A percentile compares a stretch with the other conserved stretches of the same genome.
These are phyloP conservation scores for Brachyistius frenatus DNA, from an alignment of 2,113 vertebrate species.

Conservation along the genomic window DNA sequence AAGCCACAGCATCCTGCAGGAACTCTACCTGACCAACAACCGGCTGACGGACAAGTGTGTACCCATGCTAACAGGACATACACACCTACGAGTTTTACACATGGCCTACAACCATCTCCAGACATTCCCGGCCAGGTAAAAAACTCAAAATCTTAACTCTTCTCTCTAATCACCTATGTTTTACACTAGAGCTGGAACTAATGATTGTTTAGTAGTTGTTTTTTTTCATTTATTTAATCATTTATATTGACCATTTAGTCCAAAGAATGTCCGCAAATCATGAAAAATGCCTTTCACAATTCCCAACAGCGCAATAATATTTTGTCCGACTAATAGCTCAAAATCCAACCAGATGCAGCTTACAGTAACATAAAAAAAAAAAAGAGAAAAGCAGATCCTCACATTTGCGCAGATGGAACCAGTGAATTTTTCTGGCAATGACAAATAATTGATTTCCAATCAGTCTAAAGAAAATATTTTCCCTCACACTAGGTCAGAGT, in stretches of 20 bases:
- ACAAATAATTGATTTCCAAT: too few species aligned
- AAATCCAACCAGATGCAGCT: not conserved
- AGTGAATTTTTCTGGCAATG: too few species aligned
- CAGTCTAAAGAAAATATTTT: too few species aligned
- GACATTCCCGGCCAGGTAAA: constrained; percentile 96
- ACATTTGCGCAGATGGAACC: not conserved
- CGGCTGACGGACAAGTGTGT: constrained; percentile 96
- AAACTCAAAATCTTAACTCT: not conserved
- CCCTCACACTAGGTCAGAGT: too few species aligned
- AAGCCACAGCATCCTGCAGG: constrained; percentile 93
- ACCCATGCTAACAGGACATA: constrained; percentile 93
- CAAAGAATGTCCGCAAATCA: too few species aligned
- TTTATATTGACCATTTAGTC: too few species aligned
- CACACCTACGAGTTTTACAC: constrained; percentile 93
- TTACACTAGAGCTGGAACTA: too few species aligned
- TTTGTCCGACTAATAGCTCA: not conserved
- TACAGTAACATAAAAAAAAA: not conserved
- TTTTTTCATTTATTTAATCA: not conserved
- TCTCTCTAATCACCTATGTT: too few species aligned
- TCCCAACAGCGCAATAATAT: too few species aligned
- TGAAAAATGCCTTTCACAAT: too few species aligned
- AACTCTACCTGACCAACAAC: constrained; percentile 97
- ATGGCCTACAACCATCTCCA: constrained; percentile 98
- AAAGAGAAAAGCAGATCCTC: not conserved
- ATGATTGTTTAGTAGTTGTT: not conserved